Percentiles rank a stretch among this genome's conserved stretches.
Evolutionary conservation across 2,113 vertebrate species (phyloP).

Genomic region (Scomber colias): DNA sequence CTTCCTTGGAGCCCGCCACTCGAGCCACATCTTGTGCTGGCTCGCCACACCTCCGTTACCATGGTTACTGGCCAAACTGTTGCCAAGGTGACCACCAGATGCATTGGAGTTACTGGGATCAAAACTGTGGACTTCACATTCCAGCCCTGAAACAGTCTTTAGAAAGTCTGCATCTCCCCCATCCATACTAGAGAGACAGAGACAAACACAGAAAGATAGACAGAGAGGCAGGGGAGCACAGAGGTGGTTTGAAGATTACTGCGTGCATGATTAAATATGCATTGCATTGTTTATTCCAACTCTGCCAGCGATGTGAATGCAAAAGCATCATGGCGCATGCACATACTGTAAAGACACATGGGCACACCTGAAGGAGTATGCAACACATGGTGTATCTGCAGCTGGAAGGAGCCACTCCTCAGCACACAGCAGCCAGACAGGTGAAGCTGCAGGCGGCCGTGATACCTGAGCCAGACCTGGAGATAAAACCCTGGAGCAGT

Average conservation of each 20-base stretch:
- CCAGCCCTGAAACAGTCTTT: conserved; percentile 66
- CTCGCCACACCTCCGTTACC: conserved; percentile 66
- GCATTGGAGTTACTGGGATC: conserved; percentile 75
- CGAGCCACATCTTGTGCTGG: conserved; percentile 82
- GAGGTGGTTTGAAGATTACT: conserved; percentile 58
- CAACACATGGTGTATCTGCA: conserved; percentile 70
- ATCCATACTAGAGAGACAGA: conserved; percentile 72
- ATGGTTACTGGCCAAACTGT: conserved; percentile 76
- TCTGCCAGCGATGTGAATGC: conserved; percentile 48
- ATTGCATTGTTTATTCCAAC: conserved; percentile 69
- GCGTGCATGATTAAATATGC: conserved; percentile 74
- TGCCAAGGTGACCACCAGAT: conserved; percentile 71
- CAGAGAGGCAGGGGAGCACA: conserved; percentile 33
- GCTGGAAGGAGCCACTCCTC: conserved; percentile 80
- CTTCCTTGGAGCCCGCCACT: conserved; percentile 78
- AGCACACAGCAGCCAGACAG: conserved; percentile 80
- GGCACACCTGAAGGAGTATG: conserved; percentile 85
- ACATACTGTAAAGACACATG: conserved; percentile 30
- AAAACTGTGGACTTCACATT: conserved; percentile 84
- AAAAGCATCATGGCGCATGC: conserved; percentile 30
- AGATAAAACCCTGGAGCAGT: conserved; percentile 75
- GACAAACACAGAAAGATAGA: conserved; percentile 40
- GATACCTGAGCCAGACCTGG: conserved; percentile 63
- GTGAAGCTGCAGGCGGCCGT: conserved; percentile 44
- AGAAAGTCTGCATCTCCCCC: conserved; percentile 76